Evolutionary conservation across 1,140 invertebrate genomes (phyloP), one percentile per base, ranked within the genome.

Genomic region (Lasioglossum albipes): DNA sequence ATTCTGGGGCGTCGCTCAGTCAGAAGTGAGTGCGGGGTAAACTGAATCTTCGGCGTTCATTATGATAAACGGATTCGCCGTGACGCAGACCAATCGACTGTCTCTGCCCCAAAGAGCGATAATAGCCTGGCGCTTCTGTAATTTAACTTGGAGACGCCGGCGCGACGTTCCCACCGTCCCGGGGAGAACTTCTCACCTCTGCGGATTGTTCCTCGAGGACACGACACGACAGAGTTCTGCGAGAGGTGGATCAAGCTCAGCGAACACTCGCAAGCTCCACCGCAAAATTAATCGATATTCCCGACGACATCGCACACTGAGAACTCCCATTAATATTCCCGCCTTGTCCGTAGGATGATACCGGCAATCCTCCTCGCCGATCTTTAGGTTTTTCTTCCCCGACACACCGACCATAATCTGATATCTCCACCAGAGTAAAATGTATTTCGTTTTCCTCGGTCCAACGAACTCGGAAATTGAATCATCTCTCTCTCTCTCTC

Each of bases 111-210:
- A 31, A 65, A 75, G 76, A 16, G 42, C 27, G 74, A 66, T 84
- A 84, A 85, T 64, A 61, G 16, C 6, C 6, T 27, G 54, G 36
- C 45, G 45, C 66, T 73, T 45, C 68, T 61, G 73, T 67, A 86
- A 84, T 87, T 87, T 84, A 84, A 86, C 77, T 87, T 87, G 45
- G 65, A 87, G 62, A 71, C 69, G 22, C 42, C 61, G 18, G 66
- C 20, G 31, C 61, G 18, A 18, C 18, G 31, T 75, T 77, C 57
- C 73, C 59, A 72, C 6, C 36, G 75, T 57, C n/a, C 12, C 20
- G 12, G 36, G 36, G 36, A 36, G 73, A 86, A 84, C 70, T 80
- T 78, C 67, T 52, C 31, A 49, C 64, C 59, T 49, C 13, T 36
- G 7, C 52, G 10, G 22, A 76, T 84, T 74, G 66, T 69, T 78